Evolutionary conservation across 2,113 vertebrate genomes (phyloP), one percentile per base, ranked within the genome.

Genomic region (Cebidichthys violaceus): DNA sequence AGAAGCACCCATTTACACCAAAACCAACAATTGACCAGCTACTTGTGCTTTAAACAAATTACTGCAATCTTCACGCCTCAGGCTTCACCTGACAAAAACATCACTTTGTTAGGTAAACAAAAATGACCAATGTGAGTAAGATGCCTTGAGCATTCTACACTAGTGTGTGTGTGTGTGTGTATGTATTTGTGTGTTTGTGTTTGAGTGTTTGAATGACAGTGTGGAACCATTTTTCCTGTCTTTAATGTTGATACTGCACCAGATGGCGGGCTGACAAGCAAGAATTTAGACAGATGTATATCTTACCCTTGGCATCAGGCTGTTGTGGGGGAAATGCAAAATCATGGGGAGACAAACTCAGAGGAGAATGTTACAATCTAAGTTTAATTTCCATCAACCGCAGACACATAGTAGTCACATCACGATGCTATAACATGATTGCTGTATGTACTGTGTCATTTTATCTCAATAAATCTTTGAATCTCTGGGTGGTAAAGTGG

Each of bases 241-340:
- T 79, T 90, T 85, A 79, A 87, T 88, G 89, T 79, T 85, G 88
- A 90, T 85, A 39, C 79, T 66, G 64, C 75, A 89, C 77, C 93
- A 94, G 92, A 94, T 93, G 92, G 91, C 81, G 78, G 50, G 86
- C 79, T 90, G 90, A 92, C 91, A 92, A 90, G 83, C 88, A 90
- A 82, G 80, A 92, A 93, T 93, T 92, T 89, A 92, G 89, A 91
- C 92, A 92, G 91, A 93, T 93, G 92, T 84, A 91, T 88, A 86
- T 89, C 68, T 83, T 87, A 88, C 85, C 90, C 83, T 76, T 77
- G 78, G 81, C 86, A 86, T 90, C 74, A 78, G 84, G 73, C 75
- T 66, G 65, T 55, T 78, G 60, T 33, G 6, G 27, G 9, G 31
- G 14, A 59, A 67, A 75, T 41, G 20, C 45, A 61, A 82, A 84